Percentiles rank a stretch among this genome's conserved stretches.
These are phyloP conservation scores for Haplotaxodon microlepis DNA, from an alignment of 2,113 vertebrate genomes.

Conservation along the genomic window DNA sequence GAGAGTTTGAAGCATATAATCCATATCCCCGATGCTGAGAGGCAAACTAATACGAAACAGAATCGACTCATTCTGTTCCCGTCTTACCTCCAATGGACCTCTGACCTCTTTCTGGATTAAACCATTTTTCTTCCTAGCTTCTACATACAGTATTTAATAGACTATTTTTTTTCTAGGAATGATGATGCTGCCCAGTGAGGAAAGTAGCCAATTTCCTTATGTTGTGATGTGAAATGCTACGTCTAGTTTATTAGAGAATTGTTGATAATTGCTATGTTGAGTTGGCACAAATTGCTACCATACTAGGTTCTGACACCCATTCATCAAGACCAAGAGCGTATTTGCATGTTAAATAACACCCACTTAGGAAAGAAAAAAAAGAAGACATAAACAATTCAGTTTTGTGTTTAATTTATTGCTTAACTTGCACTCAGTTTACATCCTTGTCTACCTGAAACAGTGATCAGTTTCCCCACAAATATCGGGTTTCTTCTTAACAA, in stretches of 20 bases:
- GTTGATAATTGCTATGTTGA: neutral
- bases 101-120: neutral
- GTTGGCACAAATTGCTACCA: neutral
- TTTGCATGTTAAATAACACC: neutral
- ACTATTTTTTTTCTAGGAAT: neutral
- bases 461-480: constrained; percentile 9
- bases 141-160: neutral
- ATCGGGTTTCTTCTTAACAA: neutral
- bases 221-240: neutral
- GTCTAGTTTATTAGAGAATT: neutral
- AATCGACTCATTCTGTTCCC: neutral
- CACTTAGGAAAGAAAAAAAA: neutral
- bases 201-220: neutral
- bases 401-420: neutral
- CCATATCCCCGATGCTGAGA: neutral
- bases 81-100: neutral
- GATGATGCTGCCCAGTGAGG: neutral
- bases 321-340: neutral
- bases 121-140: neutral
- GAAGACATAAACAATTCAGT: neutral
- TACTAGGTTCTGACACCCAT: neutral
- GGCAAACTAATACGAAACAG: neutral
- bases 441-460: neutral
- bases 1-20: neutral
- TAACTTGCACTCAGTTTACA: neutral